Base-by-base conservation (phyloP, 2,888 invertebrate genomes). In the Adelognathus sp. region DNA sequence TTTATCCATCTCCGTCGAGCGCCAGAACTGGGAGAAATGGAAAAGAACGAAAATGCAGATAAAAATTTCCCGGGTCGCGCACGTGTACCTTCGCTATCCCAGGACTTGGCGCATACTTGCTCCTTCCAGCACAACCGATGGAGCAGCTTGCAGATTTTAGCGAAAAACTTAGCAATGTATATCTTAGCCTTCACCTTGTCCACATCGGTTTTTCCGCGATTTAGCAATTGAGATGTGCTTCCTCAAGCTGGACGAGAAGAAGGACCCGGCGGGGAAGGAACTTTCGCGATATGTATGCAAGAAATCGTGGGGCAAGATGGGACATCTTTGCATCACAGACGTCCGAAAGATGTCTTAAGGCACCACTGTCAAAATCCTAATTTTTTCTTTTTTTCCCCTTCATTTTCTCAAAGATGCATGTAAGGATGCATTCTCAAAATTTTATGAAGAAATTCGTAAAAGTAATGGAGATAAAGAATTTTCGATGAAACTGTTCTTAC, bases 161-260 rank as follows among this genome's bases (percentile, higher is more conserved):
- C 39, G 29, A 0, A 6, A 72, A 72, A 69, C 18, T 72, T 72
- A 33, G 2, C 36, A 31, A 21, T 39, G 44, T 61, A 29, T 16
- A 16, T n/a, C n/a, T n/a, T n/a, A 64, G 14, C 14, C 58, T 41
- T 29, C 66, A 27, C 58, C n/a, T 31, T 27, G 11, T 33, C 24
- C 41, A 9, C 44, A 27, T 56, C 9, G 33, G 39, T 18, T 72
- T 72, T 76, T 72, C 72, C 36, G 54, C 67, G 67, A 67, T 77
- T 72, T 54, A 67, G 76, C 72, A 72, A 77, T 67, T 61, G 77
- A 39, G 56, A 77, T 77, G 29, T 18, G 18, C 27, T 29, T 9
- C 7, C 44, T 27, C 27, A 14, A 7, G 21, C 61, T 58, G 52
- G 52, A n/a, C 36, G 63, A 21, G 14, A 6, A 44, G 5, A 11